phyloP scores from a whole-genome alignment of 2,113 vertebrate species.

The Sigmodon hispidus region DNA sequence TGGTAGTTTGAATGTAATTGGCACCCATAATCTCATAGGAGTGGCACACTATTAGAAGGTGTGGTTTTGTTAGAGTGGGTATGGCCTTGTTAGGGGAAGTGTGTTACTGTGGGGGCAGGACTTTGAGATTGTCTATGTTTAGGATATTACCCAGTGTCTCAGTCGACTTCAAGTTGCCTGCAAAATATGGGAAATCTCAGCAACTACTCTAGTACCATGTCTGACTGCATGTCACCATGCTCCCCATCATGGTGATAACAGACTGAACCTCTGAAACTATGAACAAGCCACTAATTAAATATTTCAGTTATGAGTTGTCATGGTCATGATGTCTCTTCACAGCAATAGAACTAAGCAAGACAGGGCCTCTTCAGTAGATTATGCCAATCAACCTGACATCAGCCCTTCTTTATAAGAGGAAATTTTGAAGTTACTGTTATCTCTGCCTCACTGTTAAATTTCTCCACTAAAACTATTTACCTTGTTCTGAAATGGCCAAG shows the following conservation, averaged over 20 bases:
- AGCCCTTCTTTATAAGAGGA: not conserved
- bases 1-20: not conserved
- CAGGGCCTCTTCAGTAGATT: not conserved
- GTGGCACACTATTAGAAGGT: not conserved
- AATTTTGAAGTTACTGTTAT: not conserved
- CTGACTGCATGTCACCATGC: too few relatives aligned
- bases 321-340: too few relatives aligned
- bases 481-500: slow-evolving; percentile 16
- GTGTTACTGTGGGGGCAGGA: not conserved
- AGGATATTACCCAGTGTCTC: not conserved
- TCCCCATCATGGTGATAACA: too few relatives aligned
- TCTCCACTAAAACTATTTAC: slow-evolving; percentile 20
- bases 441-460: slow-evolving; percentile 27
- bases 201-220: too few relatives aligned
- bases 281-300: too few relatives aligned
- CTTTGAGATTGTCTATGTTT: not conserved
- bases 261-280: too few relatives aligned
- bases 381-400: not conserved
- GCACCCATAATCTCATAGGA: not conserved
- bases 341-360: too few relatives aligned
- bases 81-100: not conserved
- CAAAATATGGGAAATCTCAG: too few relatives aligned
- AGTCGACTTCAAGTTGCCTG: too few relatives aligned
- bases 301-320: too few relatives aligned
- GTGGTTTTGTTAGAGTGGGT: not conserved